Evolutionary conservation across 2,113 vertebrate genomes (phyloP), one percentile per base, ranked within the genome.

Genomic region (Melozone crissalis): DNA sequence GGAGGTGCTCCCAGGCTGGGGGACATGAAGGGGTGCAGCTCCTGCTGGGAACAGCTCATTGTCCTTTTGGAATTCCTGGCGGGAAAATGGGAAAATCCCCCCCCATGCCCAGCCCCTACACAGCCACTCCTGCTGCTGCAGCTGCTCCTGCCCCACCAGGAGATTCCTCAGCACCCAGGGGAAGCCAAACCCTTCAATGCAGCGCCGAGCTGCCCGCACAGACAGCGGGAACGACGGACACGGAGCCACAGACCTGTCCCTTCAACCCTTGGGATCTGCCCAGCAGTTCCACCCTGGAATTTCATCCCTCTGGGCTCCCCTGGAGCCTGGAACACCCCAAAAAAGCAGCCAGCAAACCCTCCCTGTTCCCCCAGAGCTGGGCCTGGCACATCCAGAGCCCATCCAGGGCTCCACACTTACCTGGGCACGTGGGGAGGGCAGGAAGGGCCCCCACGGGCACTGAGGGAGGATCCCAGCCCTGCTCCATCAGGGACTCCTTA

Each of bases 191-290:
- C 15, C 20, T 46, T 21, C 1, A 19, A 18, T 4, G 17, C 43
- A 31, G 46, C 41, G 0, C 10, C 0, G 33, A 2, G 49, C 57
- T 44, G 61, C 75, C 13, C 1, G 33, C 67, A 6, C 5, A 30
- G 82, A 5, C 37, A 11, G 68, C 31, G 5, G 57, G 46, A 66
- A n/a, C 0, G 35, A 9, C 26, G 5, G 55, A 6, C 65, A 1
- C 37, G 0, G 62, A 39, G 39, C 39, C 39, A 5, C 39, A 39
- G 39, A 39, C 12, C 39, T 5, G 11, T 39, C 39, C 39, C 39
- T 39, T 39, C 39, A 39, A 39, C 26, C 61, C 74, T 14, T 0
- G 44, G 69, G 35, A 7, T 15, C 88, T 39, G 89, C 78, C 47
- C 65, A 46, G 73, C 83, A n/a, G n/a, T 9, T 58, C 79, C 57